Base-by-base conservation (phyloP, 2,797 vertebrate genomes). In the Uromys caudimaculatus region DNA sequence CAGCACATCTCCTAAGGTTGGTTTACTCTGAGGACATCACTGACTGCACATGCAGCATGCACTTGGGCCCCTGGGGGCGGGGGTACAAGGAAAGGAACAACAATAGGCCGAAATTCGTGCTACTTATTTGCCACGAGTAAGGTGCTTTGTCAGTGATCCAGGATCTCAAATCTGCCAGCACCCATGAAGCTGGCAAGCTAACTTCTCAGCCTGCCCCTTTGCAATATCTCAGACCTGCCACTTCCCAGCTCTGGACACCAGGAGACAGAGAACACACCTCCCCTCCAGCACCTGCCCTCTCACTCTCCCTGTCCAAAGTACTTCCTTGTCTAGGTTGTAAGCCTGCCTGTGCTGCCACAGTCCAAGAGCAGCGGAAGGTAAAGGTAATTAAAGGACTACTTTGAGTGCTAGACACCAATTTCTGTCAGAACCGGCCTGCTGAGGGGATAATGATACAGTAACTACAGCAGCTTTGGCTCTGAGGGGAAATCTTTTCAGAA, bases 371-470 rank as follows among this genome's bases (percentile, higher is more conserved):
- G 56, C 79, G 91, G 79, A 95, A 96, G 83, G 64, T 84, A 97
- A 97, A 96, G 96, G 92, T 91, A 97, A 97, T 97, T 95, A 97
- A 95, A 44, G 82, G 82, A 94, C 94, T 95, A 95, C 92, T 88
- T 89, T 1, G 14, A 96, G 75, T 79, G 64, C 58, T 86, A 96
- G 96, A 97, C 81, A 98, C 97, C 95, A 97, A 98, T 97, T 98
- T 96, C 96, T 98, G 95, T 97, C 97, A 81, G 89, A 87, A 91
- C 3, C 90, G 95, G 94, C 89, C 83, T 47, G 85, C 89, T 95
- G 86, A 96, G 58, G 73, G 64, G 75, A 92, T 97, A 95, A 96
- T 92, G 95, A 92, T 87, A 96, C 62, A 69, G 62, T 94, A 96
- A 90, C 84, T 67, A 84, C 35, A 83, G 52, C 69, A 94, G 82